Evolutionary conservation across 2,797 vertebrate species (phyloP), one percentile per base, ranked within the genome.

Genomic region (Heliangelus exortis): DNA sequence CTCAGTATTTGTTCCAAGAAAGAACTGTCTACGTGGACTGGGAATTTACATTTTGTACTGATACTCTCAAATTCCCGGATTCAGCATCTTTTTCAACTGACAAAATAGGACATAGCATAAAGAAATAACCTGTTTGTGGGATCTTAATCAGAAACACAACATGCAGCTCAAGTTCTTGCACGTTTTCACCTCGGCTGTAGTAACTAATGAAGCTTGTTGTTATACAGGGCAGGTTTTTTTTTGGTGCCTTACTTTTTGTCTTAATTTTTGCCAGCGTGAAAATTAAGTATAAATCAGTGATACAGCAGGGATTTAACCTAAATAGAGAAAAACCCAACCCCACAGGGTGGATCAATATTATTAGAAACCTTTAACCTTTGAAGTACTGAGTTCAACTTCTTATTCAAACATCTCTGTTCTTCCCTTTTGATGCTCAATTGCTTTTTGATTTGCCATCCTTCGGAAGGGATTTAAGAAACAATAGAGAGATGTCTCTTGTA

Each of bases 401-500:
- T 96, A 98, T 97, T 98, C 96, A 90, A 87, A 93, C 96, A 96
- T 96, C 97, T 97, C 95, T 97, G 76, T 97, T 97, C 97, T 97
- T 97, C 95, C 96, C 97, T 97, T 98, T 97, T 95, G 96, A 98
- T 92, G 98, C 97, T 98, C 97, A 94, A 72, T 97, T 97, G 96
- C 97, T 97, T 97, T 98, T 97, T 97, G 97, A 96, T 97, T 98
- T 97, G 97, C 97, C 95, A 94, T 97, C 97, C 95, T 97, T 96
- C 90, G 95, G 96, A 97, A 96, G 96, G 97, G 95, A 87, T 96
- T 97, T 96, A 97, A 98, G 98, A 97, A 96, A 98, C 97, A 97
- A 98, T 98, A 97, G 98, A 97, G 98, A 98, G 97, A 98, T 98
- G 98, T 98, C 98, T 98, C 98, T 98, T 98, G 97, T 99, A 98